phyloP scores from a whole-genome alignment of 2,888 invertebrate species.

The Malthinus flaveolus region DNA sequence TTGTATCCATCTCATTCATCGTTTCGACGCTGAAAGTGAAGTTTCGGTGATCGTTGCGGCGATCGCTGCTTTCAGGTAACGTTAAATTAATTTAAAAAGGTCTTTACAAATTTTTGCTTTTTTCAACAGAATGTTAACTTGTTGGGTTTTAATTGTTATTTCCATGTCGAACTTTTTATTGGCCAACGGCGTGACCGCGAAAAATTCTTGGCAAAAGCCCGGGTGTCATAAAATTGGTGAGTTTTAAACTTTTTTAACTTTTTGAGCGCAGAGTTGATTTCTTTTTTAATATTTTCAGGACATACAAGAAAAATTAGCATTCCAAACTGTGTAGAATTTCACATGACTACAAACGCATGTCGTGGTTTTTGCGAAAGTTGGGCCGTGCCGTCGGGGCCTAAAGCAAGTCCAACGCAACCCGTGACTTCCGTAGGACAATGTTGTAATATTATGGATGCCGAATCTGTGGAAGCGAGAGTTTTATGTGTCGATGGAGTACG shows the following conservation, averaged over 20 bases:
- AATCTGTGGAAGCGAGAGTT: conserved; percentile 77
- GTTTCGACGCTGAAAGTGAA: conserved; percentile 43
- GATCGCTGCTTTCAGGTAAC: conserved; percentile 33
- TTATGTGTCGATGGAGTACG: conserved; percentile 78
- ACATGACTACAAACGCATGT: conserved; percentile 85
- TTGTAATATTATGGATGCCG: conserved; percentile 88
- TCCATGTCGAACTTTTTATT: conserved; percentile 47
- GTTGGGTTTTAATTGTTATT: conserved; percentile 50
- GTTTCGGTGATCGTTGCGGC: conserved; percentile 35
- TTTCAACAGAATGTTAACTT: conserved; percentile 51
- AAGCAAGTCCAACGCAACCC: conserved; percentile 56
- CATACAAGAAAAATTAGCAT: conserved; percentile 81
- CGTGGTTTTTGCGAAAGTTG: conserved; percentile 86
- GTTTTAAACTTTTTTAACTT: neutral
- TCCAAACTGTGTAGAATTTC: conserved; percentile 82
- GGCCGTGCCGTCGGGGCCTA: conserved; percentile 74
- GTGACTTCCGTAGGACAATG: conserved; percentile 78
- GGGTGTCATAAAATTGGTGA: conserved; percentile 81
- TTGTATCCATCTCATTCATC: conserved; percentile 42
- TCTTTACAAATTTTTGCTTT: conserved; percentile 1
- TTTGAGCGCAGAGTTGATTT: neutral
- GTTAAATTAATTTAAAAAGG: neutral
- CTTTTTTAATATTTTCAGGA: conserved; percentile 56
- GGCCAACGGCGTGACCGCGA: conserved; percentile 42
- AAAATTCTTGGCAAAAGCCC: conserved; percentile 71